These are phyloP conservation scores for Chaenogobius annularis DNA, from an alignment of 2,113 vertebrate genomes.

Conservation along the genomic window DNA sequence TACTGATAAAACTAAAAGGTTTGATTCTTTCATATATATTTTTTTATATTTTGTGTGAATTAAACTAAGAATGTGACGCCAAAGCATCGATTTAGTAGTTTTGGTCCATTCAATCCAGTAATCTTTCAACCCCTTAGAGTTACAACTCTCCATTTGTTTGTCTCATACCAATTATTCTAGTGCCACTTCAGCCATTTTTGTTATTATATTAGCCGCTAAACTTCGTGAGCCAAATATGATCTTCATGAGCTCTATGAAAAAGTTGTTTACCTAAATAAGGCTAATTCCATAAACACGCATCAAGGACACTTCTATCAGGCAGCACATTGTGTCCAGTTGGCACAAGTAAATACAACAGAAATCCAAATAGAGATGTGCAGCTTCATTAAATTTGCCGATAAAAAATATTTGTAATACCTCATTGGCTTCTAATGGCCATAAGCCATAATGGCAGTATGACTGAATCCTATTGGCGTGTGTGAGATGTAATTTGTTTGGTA, in stretches of 20 bases:
- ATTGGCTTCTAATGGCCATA: constrained; percentile 78
- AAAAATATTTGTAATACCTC: constrained; percentile 80
- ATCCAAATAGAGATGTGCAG: constrained; percentile 69
- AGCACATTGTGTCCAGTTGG: constrained; percentile 32
- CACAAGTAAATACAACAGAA: constrained; percentile 62
- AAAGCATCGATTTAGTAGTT: not conserved
- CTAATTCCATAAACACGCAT: constrained; percentile 41
- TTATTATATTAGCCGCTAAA: not conserved
- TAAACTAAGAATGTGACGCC: not conserved
- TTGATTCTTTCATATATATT: not conserved
- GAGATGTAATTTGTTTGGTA: constrained; percentile 80
- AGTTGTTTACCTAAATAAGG: constrained; percentile 37
- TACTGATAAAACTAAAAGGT: not conserved
- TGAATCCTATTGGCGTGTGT: constrained; percentile 73
- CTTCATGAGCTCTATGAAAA: not conserved
- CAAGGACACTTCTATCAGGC: constrained; percentile 44
- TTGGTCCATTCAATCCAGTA: not conserved
- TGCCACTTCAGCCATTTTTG: not conserved
- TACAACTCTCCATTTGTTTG: not conserved
- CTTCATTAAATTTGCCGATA: constrained; percentile 81
- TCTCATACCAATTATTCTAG: not conserved
- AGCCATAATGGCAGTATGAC: constrained; percentile 75
- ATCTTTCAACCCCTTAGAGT: not conserved
- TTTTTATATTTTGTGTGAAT: not conserved
- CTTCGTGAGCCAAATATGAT: not conserved